Conservation (phyloP, 2,888 invertebrate species). For the Stegophylla sp. region DNA sequence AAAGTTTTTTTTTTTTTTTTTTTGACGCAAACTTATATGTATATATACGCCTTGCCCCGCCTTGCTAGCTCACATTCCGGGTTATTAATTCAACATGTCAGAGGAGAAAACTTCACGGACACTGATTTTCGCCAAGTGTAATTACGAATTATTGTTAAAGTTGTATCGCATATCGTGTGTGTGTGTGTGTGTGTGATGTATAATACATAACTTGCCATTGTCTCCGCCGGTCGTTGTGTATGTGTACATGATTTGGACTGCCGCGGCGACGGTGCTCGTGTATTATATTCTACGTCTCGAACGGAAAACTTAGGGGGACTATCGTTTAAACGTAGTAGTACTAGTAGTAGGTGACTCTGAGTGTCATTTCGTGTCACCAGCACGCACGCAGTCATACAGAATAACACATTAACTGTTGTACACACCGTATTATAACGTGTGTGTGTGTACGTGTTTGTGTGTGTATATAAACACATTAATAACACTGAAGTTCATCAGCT, state of each 20-base stretch:
- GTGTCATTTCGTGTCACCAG: background rate
- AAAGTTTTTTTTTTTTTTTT: conserved; percentile 46
- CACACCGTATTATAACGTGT: too few species aligned
- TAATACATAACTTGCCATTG: too few species aligned
- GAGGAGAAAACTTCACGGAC: conserved; percentile 46
- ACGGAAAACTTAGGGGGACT: background rate
- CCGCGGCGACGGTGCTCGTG: background rate
- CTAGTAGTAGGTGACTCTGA: background rate
- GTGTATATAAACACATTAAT: too few species aligned
- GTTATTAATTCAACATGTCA: conserved; percentile 52
- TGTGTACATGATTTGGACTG: too few species aligned
- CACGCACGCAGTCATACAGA: background rate
- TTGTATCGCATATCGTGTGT: conserved; percentile 14
- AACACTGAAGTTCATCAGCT: too few species aligned
- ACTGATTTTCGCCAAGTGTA: conserved; percentile 50
- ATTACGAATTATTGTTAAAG: conserved; percentile 56
- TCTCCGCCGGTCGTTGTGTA: too few species aligned
- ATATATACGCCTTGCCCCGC: background rate
- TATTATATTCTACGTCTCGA: background rate
- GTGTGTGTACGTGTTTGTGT: background rate
- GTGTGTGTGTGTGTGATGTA: too few species aligned
- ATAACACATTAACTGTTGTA: too few species aligned
- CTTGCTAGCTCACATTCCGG: background rate
- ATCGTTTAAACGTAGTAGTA: background rate
- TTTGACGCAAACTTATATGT: conserved; percentile 46